Percentiles rank a stretch among this genome's conserved stretches.
These are phyloP conservation scores for Kryphioiulus occultus DNA, from an alignment of 2,888 invertebrate species.

Conservation along the genomic window DNA sequence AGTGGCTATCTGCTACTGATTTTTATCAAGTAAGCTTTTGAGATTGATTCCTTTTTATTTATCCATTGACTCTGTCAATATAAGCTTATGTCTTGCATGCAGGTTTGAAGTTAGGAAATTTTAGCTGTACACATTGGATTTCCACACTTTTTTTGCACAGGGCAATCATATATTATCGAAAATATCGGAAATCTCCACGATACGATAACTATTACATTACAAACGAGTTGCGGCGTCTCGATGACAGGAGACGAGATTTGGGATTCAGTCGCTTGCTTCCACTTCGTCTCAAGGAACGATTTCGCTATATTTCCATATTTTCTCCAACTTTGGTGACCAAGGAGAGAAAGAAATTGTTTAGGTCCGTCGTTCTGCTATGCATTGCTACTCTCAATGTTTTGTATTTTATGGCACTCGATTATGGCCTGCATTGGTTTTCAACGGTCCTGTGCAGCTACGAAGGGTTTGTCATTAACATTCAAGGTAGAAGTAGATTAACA, in stretches of 20 bases:
- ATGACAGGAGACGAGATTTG: conserved; percentile 21
- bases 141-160: not conserved
- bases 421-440: conserved; percentile 46
- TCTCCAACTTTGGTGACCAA: conserved; percentile 30
- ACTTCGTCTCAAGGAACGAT: conserved; percentile 10
- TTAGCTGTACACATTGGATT: too few relatives aligned
- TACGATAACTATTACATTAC: conserved; percentile 49
- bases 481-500: not conserved
- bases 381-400: conserved; percentile 11
- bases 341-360: conserved; percentile 33
- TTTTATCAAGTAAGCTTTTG: conserved; percentile 47
- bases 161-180: conserved; percentile 49
- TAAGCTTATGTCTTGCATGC: too few relatives aligned
- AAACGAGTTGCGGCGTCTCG: conserved; percentile 32
- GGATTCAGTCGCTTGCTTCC: conserved; percentile 36
- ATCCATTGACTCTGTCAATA: too few relatives aligned
- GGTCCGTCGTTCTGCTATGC: not conserved
- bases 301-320: conserved; percentile 14
- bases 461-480: conserved; percentile 37
- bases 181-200: conserved; percentile 41
- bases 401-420: conserved; percentile 46
- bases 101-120: too few relatives aligned
- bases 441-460: not conserved
- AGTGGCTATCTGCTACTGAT: conserved; percentile 1
- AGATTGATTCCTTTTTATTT: not conserved